Conservation (phyloP, 2,797 vertebrate genomes). For the Sebastes iracundus region DNA sequence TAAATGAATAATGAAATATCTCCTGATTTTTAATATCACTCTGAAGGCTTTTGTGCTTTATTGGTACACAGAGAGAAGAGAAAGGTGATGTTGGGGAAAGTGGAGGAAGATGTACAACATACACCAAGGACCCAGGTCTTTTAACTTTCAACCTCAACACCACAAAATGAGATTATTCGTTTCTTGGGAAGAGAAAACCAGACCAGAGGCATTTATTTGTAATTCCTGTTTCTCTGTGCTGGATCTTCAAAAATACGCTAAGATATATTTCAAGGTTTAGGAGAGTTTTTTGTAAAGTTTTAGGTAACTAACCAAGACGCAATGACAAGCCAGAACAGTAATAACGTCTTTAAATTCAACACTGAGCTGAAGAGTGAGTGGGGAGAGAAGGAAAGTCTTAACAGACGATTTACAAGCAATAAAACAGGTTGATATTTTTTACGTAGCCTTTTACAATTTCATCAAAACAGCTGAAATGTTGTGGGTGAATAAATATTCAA, state of each 20-base stretch:
- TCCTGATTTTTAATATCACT: slow-evolving; percentile 57
- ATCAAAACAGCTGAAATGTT: not conserved
- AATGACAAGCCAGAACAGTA: not conserved
- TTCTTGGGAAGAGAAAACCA: not conserved
- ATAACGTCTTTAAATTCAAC: not conserved
- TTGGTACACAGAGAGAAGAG: slow-evolving; percentile 25
- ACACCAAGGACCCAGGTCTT: not conserved
- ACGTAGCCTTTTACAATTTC: not conserved
- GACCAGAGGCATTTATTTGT: not conserved
- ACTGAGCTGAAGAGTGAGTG: not conserved
- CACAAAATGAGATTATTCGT: not conserved
- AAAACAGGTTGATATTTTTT: not conserved
- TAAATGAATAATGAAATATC: slow-evolving; percentile 77
- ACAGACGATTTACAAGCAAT: not conserved
- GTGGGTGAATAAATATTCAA: not conserved
- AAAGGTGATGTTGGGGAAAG: slow-evolving; percentile 36
- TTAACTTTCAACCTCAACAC: not conserved
- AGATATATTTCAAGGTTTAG: not conserved
- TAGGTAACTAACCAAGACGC: not conserved
- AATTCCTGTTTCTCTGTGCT: not conserved
- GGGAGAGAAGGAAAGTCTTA: not conserved
- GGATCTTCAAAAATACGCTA: not conserved
- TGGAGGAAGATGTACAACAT: not conserved
- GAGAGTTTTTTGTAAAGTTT: not conserved
- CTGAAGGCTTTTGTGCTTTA: slow-evolving; percentile 60